Evolutionary conservation across 2,888 invertebrate genomes (phyloP).

Genomic region (Amphipyra berbera): DNA sequence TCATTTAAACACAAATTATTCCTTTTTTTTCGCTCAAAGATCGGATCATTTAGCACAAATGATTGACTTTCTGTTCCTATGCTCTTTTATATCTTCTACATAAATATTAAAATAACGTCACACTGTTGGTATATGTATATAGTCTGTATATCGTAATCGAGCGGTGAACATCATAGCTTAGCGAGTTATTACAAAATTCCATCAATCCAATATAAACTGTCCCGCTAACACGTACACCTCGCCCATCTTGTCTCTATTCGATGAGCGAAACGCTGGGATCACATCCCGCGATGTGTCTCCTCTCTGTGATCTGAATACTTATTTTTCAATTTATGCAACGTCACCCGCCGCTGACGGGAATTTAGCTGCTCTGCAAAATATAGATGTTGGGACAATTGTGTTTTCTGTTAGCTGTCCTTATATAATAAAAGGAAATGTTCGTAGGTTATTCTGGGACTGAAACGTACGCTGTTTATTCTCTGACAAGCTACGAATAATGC

Average conservation of each 20-base stretch:
- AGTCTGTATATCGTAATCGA: no score
- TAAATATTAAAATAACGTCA: no score
- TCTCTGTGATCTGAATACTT: constrained; percentile 76
- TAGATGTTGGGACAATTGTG: constrained; percentile 54
- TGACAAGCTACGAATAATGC: constrained; percentile 37
- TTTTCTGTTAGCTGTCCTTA: constrained; percentile 51
- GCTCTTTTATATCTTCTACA: no score
- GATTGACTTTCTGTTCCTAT: no score
- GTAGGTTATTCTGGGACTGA: constrained; percentile 29
- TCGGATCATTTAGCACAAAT: no score
- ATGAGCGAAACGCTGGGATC: constrained; percentile 59
- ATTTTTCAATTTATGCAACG: constrained; percentile 79
- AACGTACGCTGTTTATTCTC: constrained; percentile 45
- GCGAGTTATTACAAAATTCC: no score
- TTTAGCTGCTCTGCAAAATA: constrained; percentile 61
- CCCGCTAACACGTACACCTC: constrained; percentile 30
- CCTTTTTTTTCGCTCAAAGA: no score
- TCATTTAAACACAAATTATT: no score
- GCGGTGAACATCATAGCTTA: no score
- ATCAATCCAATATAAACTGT: no score
- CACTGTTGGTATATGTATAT: no score
- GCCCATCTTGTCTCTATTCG: constrained; percentile 59
- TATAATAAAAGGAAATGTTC: constrained; percentile 43
- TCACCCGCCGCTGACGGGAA: constrained; percentile 63
- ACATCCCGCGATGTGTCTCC: constrained; percentile 62